A percentile compares a stretch with the other conserved stretches of the same genome.
These are phyloP conservation scores for Galeopterus variegatus DNA, from an alignment of 2,113 vertebrate species.

Conservation along the genomic window DNA sequence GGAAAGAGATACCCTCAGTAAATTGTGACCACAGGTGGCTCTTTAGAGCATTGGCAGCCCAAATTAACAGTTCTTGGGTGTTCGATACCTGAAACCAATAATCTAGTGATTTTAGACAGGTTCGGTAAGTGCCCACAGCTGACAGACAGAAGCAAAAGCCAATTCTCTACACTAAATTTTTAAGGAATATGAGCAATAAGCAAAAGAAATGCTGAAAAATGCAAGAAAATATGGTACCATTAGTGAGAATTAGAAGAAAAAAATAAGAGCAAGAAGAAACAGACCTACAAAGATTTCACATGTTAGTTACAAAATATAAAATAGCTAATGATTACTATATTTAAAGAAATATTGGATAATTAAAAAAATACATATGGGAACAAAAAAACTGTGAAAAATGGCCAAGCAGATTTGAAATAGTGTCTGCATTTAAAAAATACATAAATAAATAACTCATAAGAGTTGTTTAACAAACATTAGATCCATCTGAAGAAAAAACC, in stretches of 20 bases:
- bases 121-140: slow-evolving; percentile 12
- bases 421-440: background rate
- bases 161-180: background rate
- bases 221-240: background rate
- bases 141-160: slow-evolving; percentile 31
- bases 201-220: slow-evolving; percentile 50
- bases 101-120: slow-evolving; percentile 64
- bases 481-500: background rate
- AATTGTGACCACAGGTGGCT: background rate
- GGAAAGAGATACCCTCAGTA: background rate
- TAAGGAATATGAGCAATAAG: background rate
- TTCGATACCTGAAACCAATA: background rate
- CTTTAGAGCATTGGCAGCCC: background rate
- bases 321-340: slow-evolving; percentile 15
- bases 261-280: background rate
- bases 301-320: slow-evolving; percentile 41
- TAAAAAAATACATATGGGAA: background rate
- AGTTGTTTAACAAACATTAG: background rate
- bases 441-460: background rate
- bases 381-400: slow-evolving; percentile 7
- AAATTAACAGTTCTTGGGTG: slow-evolving; percentile 24
- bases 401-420: background rate
- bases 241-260: slow-evolving; percentile 13
- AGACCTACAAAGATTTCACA: slow-evolving; percentile 3
- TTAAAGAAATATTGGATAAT: slow-evolving; percentile 21